Base-by-base conservation (phyloP, 2,113 vertebrate species). In the Glaucidium brasilianum region DNA sequence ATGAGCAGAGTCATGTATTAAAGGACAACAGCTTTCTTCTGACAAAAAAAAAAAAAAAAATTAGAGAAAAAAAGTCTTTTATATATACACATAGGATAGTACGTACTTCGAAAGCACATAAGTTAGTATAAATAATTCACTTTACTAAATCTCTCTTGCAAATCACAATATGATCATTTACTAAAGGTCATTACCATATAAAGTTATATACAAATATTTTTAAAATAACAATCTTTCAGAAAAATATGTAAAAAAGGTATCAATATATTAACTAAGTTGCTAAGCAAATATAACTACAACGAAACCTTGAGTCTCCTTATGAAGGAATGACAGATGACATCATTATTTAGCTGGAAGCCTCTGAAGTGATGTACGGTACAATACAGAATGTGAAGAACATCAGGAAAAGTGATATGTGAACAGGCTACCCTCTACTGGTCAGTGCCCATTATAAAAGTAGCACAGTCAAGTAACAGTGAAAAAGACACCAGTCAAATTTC, bases 381-480 rank as follows among this genome's bases (percentile, higher is more conserved):
- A 20, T 5, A 29, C 0, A 18, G 49, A 62, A 68, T 6, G 43
- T 11, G 10, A 63, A 59, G 16, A 67, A 30, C n/a, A 29, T 17
- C 37, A 59, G 43, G 15, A 32, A 6, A 41, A 71, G 37, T 3
- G 2, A 71, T 34, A 62, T 0, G 2, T 43, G 72, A 76, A 49
- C 64, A 96, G 77, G 53, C 71, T 85, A 53, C 96, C 96, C 94
- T 96, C 95, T 95, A 67, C 93, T 90, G 96, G 93, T 45, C 84
- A 92, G 6, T 45, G 62, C 29, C 29, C n/a, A 41, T 19, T 58
- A 63, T 16, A 67, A 68, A 92, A 47, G 26, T 3, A 90, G 26
- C 41, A 83, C 26, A 18, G 49, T 0, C 12, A 15, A 56, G 17
- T 11, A 25, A 49, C 5, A 23, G 27, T 6, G 5, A 63, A 13